These are phyloP conservation scores for Agrilus cyanescens DNA, from an alignment of 2,888 invertebrate genomes.

Conservation along the genomic window DNA sequence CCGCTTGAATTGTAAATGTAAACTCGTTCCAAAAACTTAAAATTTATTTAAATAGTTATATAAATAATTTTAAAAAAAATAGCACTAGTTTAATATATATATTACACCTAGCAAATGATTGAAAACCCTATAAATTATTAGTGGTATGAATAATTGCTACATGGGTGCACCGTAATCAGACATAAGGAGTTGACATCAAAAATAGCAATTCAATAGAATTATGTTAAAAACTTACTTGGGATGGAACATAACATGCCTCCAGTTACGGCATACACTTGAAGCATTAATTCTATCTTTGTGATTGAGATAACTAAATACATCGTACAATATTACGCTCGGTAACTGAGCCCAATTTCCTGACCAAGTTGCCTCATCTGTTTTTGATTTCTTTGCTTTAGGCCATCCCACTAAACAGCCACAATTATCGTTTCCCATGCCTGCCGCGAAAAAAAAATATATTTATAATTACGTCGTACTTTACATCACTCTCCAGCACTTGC, in stretches of 20 bases:
- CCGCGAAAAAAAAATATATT: constrained; percentile 9
- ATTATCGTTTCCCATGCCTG: constrained; percentile 30
- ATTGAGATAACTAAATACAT: constrained; percentile 30
- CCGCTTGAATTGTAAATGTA: constrained; percentile 28
- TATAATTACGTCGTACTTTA: no score
- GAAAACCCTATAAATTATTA: no score
- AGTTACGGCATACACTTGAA: constrained; percentile 32
- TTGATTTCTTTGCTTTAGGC: constrained; percentile 33
- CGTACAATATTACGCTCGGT: constrained; percentile 31
- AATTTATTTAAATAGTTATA: constrained; percentile 7
- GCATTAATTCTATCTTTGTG: constrained; percentile 31
- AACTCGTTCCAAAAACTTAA: constrained; percentile 33
- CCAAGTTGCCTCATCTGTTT: constrained; percentile 22
- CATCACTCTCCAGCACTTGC: no score
- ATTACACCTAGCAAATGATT: no score
- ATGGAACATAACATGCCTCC: constrained; percentile 33
- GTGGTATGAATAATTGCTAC: no score
- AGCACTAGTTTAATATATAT: no score
- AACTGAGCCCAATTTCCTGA: constrained; percentile 30
- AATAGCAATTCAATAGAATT: no score
- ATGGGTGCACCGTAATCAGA: no score
- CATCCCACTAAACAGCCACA: constrained; percentile 28
- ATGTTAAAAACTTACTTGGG: constrained; percentile 28
- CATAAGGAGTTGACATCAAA: no score
- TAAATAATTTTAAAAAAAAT: neutral